A percentile compares a stretch with the other conserved stretches of the same genome.
These are phyloP conservation scores for Tipula vernalis DNA, from an alignment of 2,888 invertebrate species.

Conservation along the genomic window DNA sequence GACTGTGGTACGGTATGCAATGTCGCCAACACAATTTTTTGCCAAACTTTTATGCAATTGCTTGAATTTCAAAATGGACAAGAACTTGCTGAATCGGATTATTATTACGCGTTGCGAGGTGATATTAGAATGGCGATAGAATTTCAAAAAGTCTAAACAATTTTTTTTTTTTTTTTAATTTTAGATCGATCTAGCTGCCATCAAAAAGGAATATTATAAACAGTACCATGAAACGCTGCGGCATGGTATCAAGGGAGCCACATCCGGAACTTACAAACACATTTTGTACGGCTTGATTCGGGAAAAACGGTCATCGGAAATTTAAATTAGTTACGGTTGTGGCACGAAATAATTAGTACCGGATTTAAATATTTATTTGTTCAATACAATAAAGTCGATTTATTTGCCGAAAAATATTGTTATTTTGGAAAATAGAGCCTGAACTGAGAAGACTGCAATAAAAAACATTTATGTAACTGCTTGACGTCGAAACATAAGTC, in stretches of 20 bases:
- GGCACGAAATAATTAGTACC: background rate
- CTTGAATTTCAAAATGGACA: background rate
- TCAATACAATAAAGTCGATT: background rate
- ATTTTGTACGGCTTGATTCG: background rate
- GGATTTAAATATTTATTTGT: background rate
- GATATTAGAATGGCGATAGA: background rate
- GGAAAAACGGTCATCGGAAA: background rate
- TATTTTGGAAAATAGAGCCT: too few species aligned
- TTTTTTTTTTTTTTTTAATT: too few species aligned
- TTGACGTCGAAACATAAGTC: too few species aligned
- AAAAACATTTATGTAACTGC: too few species aligned
- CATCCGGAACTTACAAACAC: background rate
- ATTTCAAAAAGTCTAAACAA: too few species aligned
- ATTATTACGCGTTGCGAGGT: background rate
- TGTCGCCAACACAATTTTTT: background rate
- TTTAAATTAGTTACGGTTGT: background rate
- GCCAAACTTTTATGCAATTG: background rate
- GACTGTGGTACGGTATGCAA: background rate
- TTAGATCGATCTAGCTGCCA: background rate
- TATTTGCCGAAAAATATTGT: too few species aligned
- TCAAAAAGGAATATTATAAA: background rate
- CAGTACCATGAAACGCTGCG: background rate
- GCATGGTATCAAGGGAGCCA: background rate
- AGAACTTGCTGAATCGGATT: background rate
- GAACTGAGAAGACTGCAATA: too few species aligned